These are phyloP conservation scores for Parascotia fuliginaria DNA, from an alignment of 2,888 invertebrate species.

Conservation along the genomic window DNA sequence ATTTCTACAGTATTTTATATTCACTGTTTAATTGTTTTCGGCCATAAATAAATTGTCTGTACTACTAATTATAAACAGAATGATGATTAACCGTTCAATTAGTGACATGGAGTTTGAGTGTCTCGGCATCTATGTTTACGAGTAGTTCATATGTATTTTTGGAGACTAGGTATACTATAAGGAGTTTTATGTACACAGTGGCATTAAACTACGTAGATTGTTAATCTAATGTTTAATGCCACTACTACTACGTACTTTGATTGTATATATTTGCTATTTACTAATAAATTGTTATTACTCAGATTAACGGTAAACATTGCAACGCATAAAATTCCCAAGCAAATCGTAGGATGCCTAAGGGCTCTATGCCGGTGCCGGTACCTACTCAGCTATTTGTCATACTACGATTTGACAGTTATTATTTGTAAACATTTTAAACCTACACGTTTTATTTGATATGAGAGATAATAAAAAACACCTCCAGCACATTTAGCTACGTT, in stretches of 20 bases:
- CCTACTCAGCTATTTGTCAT: not conserved
- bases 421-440: not conserved
- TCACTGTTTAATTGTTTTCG: slow-evolving; percentile 5
- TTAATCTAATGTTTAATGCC: too few relatives aligned
- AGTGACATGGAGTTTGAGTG: slow-evolving; percentile 17
- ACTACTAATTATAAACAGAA: slow-evolving; percentile 1
- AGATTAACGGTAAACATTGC: not conserved
- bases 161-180: too few relatives aligned
- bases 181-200: too few relatives aligned
- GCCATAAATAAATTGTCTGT: slow-evolving; percentile 1
- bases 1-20: not conserved
- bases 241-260: too few relatives aligned
- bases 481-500: not conserved
- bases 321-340: not conserved
- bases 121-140: slow-evolving; percentile 17
- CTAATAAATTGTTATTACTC: too few relatives aligned
- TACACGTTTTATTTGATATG: not conserved
- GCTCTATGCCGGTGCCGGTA: not conserved
- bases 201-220: too few relatives aligned
- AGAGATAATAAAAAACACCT: not conserved
- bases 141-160: too few relatives aligned
- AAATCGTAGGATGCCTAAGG: not conserved
- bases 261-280: too few relatives aligned
- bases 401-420: not conserved
- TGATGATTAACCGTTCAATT: slow-evolving; percentile 18